phyloP scores from a whole-genome alignment of 2,888 invertebrate genomes.

The Ectemnius continuus region DNA sequence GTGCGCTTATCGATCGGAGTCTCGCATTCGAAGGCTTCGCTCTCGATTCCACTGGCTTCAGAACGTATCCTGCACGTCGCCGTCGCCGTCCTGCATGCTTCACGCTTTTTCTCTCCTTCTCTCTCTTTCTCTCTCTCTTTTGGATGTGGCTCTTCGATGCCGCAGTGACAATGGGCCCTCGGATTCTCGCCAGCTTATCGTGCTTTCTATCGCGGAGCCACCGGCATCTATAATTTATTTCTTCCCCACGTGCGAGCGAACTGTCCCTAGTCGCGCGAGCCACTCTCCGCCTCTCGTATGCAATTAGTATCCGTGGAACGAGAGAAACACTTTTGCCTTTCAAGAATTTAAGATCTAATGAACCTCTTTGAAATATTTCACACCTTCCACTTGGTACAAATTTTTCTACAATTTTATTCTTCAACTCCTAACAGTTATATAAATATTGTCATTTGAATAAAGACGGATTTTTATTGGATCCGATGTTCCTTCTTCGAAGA shows the following conservation, averaged over 20 bases:
- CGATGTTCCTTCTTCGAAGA: not conserved
- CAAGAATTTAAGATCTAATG: too few species aligned
- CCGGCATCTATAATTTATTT: conserved; percentile 48
- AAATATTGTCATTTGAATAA: too few species aligned
- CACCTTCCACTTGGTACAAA: too few species aligned
- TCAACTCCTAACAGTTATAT: too few species aligned
- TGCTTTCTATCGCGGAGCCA: conserved; percentile 50
- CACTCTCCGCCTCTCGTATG: not conserved
- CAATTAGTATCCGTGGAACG: not conserved
- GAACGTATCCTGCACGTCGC: conserved; percentile 12
- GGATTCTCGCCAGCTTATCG: conserved; percentile 46
- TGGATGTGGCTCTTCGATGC: conserved; percentile 9
- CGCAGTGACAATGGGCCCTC: conserved; percentile 50
- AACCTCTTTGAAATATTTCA: too few species aligned
- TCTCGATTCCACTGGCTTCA: conserved; percentile 49
- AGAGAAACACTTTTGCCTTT: not conserved
- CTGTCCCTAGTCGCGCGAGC: not conserved
- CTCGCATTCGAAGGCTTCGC: conserved; percentile 35
- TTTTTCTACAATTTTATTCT: too few species aligned
- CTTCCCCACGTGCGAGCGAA: conserved; percentile 13
- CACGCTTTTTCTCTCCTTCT: too few species aligned
- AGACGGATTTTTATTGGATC: too few species aligned
- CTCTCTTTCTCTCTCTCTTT: not conserved
- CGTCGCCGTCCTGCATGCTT: not conserved
- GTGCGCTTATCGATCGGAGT: conserved; percentile 53